These are phyloP conservation scores for Vandiemenella viatica DNA, from an alignment of 2,888 invertebrate genomes.

Conservation along the genomic window DNA sequence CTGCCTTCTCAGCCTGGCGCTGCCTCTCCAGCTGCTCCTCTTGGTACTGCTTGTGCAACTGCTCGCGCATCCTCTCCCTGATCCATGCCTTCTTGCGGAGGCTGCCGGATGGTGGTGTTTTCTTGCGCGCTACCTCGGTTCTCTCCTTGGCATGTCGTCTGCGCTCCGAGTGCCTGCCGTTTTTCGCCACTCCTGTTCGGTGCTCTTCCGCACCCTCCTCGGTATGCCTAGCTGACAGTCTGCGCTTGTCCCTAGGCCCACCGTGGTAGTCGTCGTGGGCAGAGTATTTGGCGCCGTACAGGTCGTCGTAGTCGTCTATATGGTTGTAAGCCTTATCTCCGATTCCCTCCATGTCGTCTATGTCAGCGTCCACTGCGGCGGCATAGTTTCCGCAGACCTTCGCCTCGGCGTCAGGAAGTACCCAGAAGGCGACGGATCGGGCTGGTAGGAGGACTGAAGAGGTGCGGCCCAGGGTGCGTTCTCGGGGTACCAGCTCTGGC, in stretches of 20 bases:
- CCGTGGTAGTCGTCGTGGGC: background rate
- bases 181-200: too few species aligned
- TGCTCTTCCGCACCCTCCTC: too few species aligned
- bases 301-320: background rate
- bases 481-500: slow-evolving; percentile 28
- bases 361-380: background rate
- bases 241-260: background rate
- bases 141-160: too few species aligned
- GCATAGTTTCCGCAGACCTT: slow-evolving; percentile 34
- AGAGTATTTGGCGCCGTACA: background rate
- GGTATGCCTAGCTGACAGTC: too few species aligned
- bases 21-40: too few species aligned
- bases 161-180: too few species aligned
- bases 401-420: slow-evolving; percentile 47
- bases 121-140: too few species aligned
- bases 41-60: too few species aligned
- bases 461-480: slow-evolving; percentile 20
- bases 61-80: too few species aligned
- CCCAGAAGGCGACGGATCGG: slow-evolving; percentile 59
- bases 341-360: background rate
- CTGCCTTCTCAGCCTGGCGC: too few species aligned
- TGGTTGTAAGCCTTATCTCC: background rate
- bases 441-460: slow-evolving; percentile 26
- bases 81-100: too few species aligned
- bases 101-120: too few species aligned